Evolutionary conservation across 2,888 invertebrate genomes (phyloP), one percentile per base, ranked within the genome.

Genomic region (Amblyjoppa proteus): DNA sequence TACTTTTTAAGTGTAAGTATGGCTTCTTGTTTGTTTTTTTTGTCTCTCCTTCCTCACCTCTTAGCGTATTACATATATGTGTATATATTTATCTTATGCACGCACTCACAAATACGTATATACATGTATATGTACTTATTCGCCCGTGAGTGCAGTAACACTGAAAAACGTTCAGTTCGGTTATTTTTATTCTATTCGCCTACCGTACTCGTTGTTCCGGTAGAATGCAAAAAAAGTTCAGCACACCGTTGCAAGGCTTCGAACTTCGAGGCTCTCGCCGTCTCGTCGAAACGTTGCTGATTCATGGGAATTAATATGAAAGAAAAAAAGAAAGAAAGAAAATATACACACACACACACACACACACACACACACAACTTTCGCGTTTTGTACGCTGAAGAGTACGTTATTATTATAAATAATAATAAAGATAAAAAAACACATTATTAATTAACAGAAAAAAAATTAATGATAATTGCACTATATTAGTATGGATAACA

Each of bases 1-100:
- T 92, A 91, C 92, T 93, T 92, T 93, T 90, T 91, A 92, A 91
- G 90, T 90, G 89, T 92, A 92, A 91, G 89, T 90, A 91, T 90
- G 85, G 88, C 90, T 90, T 81, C 80, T 61, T 77, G 34, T 20
- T 34, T 77, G 74, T 68, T 76, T 81, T 70, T 41, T 73, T 78
- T 51, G 78, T 45, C 71, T 77, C 38, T 58, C 58, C 38, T 53
- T 51, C 66, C 77, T 38, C 77, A 84, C 84, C 77, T 76, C 56
- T 71, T 64, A 80, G 77, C 71, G 83, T 88, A 89, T 88, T 89
- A 89, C 89, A 88, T 90, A 90, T 91, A 89, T 91, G 88, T 91
- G 89, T 91, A 90, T 91, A 91, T 91, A 91, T 91, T 88, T 89
- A 91, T 90, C 88, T 87, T 84, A 89, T 84, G 86, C 86, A 88